Conservation (phyloP, 2,113 vertebrate species). For the Odocoileus hemionus region DNA sequence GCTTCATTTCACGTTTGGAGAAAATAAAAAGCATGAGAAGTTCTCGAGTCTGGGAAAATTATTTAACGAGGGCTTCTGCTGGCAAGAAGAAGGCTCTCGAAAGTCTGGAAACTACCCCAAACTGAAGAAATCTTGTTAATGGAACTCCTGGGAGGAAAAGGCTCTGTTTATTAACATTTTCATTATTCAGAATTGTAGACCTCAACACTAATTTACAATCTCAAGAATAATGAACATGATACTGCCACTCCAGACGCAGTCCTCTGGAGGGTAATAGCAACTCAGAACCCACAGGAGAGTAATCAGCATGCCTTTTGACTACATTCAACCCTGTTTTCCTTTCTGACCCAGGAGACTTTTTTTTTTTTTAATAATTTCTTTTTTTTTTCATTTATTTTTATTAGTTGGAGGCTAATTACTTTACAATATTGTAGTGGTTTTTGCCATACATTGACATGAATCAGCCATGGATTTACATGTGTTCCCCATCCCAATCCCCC, state of each 20-base stretch:
- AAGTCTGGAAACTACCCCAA: background rate
- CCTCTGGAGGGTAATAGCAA: background rate
- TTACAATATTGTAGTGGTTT: too few species aligned
- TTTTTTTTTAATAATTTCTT: background rate
- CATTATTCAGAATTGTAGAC: background rate
- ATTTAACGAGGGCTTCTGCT: background rate
- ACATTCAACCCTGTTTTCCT: background rate
- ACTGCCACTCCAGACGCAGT: background rate
- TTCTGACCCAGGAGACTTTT: background rate
- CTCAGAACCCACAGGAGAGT: background rate
- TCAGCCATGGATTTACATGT: too few species aligned
- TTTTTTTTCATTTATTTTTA: too few species aligned
- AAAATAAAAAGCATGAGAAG: slow-evolving; percentile 4
- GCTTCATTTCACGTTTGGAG: background rate
- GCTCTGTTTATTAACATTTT: background rate
- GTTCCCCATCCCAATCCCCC: too few species aligned
- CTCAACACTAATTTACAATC: background rate
- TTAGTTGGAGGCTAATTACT: too few species aligned
- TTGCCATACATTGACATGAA: too few species aligned
- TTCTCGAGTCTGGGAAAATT: background rate
- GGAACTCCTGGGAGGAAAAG: background rate
- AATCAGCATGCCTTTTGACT: background rate
- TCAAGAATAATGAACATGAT: background rate
- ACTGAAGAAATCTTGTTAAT: background rate
- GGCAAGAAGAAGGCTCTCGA: background rate